phyloP scores from a whole-genome alignment of 2,113 vertebrate species.

The Dolichotis patagonum region DNA sequence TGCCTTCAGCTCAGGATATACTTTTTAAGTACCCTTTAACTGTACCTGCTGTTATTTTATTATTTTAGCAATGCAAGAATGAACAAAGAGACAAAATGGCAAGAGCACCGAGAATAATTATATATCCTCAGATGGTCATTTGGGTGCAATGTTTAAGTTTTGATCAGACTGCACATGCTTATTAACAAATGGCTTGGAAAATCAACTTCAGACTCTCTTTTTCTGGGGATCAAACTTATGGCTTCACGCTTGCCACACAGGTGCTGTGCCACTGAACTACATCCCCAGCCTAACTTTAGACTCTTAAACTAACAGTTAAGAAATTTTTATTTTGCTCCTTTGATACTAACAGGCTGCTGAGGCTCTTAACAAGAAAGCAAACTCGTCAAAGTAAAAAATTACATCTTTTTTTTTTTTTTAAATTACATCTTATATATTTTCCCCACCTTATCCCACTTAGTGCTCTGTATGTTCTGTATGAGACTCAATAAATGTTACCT shows the following conservation, averaged over 20 bases:
- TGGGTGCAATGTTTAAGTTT: background rate
- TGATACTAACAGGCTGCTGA: background rate
- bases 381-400: background rate
- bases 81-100: background rate
- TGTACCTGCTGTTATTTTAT: background rate
- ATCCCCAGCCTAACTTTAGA: background rate
- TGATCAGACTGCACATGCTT: background rate
- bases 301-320: slow-evolving; percentile 19
- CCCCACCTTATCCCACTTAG: background rate
- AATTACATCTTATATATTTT: background rate
- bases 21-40: slow-evolving; percentile 38
- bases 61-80: slow-evolving; percentile 25
- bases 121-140: background rate
- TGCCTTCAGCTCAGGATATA: background rate
- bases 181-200: background rate
- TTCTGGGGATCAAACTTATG: no score
- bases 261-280: no score
- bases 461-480: background rate
- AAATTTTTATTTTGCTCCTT: slow-evolving; percentile 13
- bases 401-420: no score
- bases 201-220: background rate
- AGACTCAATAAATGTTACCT: slow-evolving; percentile 24
- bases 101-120: background rate
- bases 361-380: slow-evolving; percentile 3
- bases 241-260: no score